A percentile compares a stretch with the other conserved stretches of the same genome.
These are phyloP conservation scores for Drosophila nr. medialis DNA, from an alignment of 2,888 invertebrate species.

Conservation along the genomic window DNA sequence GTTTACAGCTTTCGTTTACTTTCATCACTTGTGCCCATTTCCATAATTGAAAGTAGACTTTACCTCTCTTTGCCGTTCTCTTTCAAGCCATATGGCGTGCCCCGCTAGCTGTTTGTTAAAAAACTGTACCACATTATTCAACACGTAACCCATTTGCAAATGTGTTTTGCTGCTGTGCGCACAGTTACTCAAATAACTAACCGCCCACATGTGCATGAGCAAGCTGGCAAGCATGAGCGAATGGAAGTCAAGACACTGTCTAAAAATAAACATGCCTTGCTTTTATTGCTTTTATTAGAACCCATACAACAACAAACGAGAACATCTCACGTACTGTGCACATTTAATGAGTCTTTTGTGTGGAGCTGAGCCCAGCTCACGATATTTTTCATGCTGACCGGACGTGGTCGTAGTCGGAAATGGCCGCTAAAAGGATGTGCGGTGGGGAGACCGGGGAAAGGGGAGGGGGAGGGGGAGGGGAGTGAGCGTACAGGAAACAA, in stretches of 20 bases:
- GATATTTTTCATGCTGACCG: conserved; percentile 61
- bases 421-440: conserved; percentile 71
- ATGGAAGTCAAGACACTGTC: conserved; percentile 49
- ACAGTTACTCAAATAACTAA: conserved; percentile 54
- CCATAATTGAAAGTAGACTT: conserved; percentile 30
- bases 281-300: conserved; percentile 66
- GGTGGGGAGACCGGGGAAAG: background rate
- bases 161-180: conserved; percentile 27
- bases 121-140: conserved; percentile 54
- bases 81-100: conserved; percentile 4
- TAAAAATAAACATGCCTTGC: conserved; percentile 64
- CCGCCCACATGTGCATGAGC: conserved; percentile 45
- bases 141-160: conserved; percentile 67
- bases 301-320: background rate
- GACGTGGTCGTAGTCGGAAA: conserved; percentile 74
- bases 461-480: background rate
- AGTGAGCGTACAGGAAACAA: conserved; percentile 4
- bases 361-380: conserved; percentile 23
- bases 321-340: conserved; percentile 53
- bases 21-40: conserved; percentile 25
- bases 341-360: conserved; percentile 72
- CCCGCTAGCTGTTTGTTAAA: conserved; percentile 27
- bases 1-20: background rate
- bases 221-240: conserved; percentile 1
- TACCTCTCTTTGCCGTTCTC: background rate